phyloP scores from a whole-genome alignment of 2,113 vertebrate genomes.

The Ginglymostoma cirratum region DNA sequence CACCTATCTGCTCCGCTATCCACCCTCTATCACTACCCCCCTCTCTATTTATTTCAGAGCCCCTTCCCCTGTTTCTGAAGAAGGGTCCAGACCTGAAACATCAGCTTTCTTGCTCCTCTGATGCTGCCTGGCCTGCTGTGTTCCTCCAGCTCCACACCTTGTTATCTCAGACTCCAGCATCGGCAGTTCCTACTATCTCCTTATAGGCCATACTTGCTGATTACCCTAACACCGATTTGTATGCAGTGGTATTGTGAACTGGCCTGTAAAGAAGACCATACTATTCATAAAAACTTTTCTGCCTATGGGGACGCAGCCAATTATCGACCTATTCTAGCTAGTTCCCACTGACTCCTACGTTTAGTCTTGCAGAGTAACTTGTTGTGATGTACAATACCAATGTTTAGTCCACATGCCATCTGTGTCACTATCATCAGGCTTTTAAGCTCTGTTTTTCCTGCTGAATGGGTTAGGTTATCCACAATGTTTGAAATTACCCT shows the following conservation, averaged over 20 bases:
- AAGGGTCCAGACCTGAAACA: too few relatives aligned
- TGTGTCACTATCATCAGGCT: not conserved
- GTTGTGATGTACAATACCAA: not conserved
- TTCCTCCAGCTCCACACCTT: too few relatives aligned
- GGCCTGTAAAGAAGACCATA: not conserved
- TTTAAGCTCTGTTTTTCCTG: not conserved
- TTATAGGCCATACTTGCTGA: not conserved
- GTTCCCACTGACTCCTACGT: not conserved
- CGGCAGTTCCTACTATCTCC: not conserved
- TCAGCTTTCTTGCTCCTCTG: too few relatives aligned
- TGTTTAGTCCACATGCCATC: not conserved
- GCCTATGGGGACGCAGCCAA: not conserved
- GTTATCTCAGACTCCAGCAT: too few relatives aligned
- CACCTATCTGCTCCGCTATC: too few relatives aligned
- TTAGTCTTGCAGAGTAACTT: not conserved
- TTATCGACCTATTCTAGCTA: not conserved
- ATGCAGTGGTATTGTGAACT: not conserved
- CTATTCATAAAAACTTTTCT: not conserved
- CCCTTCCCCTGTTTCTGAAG: too few relatives aligned
- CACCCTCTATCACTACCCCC: too few relatives aligned
- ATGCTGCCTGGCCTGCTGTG: too few relatives aligned
- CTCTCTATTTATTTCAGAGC: too few relatives aligned
- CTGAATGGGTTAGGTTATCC: not conserved
- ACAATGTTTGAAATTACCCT: not conserved
- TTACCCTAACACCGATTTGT: not conserved